Conservation (phyloP, 1,140 invertebrate genomes). For the Neodiprion virginianus region DNA sequence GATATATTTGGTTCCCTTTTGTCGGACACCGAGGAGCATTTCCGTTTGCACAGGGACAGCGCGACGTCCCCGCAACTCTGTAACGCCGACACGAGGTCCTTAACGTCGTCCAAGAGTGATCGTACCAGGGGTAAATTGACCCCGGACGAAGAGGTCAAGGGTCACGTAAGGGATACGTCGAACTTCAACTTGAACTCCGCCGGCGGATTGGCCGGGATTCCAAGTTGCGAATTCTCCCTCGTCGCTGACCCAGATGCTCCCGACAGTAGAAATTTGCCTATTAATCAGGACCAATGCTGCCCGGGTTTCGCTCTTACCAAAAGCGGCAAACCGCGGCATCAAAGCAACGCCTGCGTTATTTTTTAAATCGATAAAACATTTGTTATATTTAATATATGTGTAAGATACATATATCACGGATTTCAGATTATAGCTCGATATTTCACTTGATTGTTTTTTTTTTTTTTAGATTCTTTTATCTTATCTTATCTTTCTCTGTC, state of each 20-base stretch:
- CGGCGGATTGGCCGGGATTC: not conserved
- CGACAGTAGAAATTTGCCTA: conserved; percentile 41
- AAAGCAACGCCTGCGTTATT: conserved; percentile 45
- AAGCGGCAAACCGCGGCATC: conserved; percentile 45
- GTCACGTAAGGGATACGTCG: not conserved
- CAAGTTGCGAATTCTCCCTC: conserved; percentile 20
- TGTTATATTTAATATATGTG: too few species aligned
- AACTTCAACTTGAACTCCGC: conserved; percentile 10
- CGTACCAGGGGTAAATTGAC: not conserved
- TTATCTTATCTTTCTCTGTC: too few species aligned
- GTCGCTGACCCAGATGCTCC: conserved; percentile 32
- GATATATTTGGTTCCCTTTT: conserved; percentile 64
- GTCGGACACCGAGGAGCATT: conserved; percentile 66
- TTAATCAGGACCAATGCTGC: conserved; percentile 54
- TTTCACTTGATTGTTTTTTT: too few species aligned
- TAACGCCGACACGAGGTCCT: conserved; percentile 35
- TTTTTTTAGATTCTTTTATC: too few species aligned
- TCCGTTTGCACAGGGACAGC: conserved; percentile 60
- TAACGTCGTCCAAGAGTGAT: conserved; percentile 17
- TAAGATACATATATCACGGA: too few species aligned
- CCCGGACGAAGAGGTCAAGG: not conserved
- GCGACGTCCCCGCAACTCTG: conserved; percentile 33
- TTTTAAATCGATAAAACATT: conserved; percentile 10
- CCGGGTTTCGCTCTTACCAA: conserved; percentile 57
- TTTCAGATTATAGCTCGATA: too few species aligned